Conservation (phyloP, 2,797 vertebrate species). For the Psittacula echo region DNA sequence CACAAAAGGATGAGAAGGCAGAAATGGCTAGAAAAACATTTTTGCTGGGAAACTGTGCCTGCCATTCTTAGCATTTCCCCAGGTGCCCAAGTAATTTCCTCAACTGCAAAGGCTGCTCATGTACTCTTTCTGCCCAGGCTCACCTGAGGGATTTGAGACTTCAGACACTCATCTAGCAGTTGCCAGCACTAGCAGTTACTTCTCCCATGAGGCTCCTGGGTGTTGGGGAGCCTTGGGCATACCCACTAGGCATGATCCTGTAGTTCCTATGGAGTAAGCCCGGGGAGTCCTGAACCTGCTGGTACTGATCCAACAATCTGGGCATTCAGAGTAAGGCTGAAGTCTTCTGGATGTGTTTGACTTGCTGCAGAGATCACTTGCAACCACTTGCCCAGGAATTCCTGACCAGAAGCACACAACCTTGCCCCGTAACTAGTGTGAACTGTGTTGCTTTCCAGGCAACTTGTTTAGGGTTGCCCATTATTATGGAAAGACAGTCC, state of each 20-base stretch:
- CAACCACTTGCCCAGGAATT: background rate
- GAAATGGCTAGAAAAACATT: background rate
- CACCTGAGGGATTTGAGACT: background rate
- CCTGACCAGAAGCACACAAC: accelerated
- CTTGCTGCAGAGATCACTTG: background rate
- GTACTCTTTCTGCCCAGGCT: background rate
- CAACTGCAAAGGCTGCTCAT: background rate
- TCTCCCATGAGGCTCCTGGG: background rate
- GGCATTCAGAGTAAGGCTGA: background rate
- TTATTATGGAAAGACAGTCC: background rate
- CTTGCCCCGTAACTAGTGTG: accelerated
- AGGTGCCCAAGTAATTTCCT: background rate
- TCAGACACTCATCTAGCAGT: background rate
- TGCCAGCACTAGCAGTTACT: background rate
- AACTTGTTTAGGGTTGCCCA: background rate
- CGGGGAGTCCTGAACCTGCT: background rate
- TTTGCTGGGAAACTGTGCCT: background rate
- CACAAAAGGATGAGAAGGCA: background rate
- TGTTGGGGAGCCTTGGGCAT: background rate
- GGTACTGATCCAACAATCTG: background rate
- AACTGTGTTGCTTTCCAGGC: background rate
- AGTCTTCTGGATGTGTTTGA: background rate
- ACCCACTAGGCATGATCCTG: no score
- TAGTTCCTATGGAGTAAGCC: background rate
- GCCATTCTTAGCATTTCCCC: background rate